Conservation (phyloP, 2,797 vertebrate species). For the Pangasius sanitwongsei region DNA sequence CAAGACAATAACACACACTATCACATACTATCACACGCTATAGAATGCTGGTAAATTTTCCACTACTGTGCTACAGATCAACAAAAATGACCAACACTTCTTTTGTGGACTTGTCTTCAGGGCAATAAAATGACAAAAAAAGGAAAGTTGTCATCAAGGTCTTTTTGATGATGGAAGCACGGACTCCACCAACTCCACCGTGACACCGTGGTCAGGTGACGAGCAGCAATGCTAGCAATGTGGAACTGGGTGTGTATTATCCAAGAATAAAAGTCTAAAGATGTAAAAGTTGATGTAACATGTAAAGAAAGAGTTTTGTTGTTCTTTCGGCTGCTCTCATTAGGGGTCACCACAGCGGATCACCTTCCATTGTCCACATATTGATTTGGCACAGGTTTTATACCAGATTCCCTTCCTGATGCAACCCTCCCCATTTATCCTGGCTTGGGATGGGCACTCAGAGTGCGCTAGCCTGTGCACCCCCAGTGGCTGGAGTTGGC, state of each 20-base stretch:
- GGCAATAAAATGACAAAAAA: background rate
- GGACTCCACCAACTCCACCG: no score
- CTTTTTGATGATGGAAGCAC: background rate
- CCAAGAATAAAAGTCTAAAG: background rate
- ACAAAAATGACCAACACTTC: background rate
- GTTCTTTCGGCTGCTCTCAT: no score
- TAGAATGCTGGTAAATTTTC: background rate
- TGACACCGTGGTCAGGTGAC: background rate
- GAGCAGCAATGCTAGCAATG: background rate
- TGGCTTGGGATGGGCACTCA: no score
- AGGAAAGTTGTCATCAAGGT: background rate
- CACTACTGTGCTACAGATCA: background rate
- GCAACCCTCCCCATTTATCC: no score
- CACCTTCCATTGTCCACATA: no score
- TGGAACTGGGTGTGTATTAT: background rate
- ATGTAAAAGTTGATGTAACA: background rate
- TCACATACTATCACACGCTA: background rate
- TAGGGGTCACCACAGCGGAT: no score
- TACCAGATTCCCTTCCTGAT: no score
- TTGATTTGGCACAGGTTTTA: no score
- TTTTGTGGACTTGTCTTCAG: background rate
- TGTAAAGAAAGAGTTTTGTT: background rate
- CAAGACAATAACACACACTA: slow-evolving; percentile 9
- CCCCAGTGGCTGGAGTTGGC: no score
- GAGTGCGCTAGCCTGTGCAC: no score